phyloP scores from a whole-genome alignment of 2,113 vertebrate genomes.

The Pongo abelii region DNA sequence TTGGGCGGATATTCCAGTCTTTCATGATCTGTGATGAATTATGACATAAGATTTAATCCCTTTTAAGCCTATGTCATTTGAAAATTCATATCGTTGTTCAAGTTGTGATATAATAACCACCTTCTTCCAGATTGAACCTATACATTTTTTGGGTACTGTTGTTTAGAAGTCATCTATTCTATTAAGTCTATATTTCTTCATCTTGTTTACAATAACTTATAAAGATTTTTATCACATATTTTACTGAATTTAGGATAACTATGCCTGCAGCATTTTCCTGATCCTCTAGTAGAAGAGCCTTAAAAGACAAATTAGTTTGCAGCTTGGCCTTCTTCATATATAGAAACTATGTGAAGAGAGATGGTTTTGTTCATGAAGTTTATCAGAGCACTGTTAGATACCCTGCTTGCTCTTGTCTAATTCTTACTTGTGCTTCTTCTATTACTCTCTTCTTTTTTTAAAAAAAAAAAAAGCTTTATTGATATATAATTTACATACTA shows the following conservation, averaged over 20 bases:
- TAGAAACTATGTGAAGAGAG: conserved; percentile 3
- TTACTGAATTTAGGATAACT: conserved; percentile 22
- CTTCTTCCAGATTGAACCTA: neutral
- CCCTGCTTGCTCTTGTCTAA: neutral
- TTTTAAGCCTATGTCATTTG: conserved; percentile 23
- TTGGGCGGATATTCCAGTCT: neutral
- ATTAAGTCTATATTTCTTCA: conserved; percentile 16
- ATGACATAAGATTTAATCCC: neutral
- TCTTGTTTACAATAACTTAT: neutral
- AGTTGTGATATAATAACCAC: neutral
- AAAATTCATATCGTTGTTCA: conserved; percentile 12
- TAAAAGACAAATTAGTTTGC: conserved; percentile 1
- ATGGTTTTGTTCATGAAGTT: conserved; percentile 17
- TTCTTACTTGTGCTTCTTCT: neutral
- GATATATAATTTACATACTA: neutral
- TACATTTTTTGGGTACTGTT: conserved; percentile 10
- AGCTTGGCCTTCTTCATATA: neutral
- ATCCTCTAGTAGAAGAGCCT: neutral
- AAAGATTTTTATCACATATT: neutral
- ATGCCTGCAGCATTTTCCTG: neutral
- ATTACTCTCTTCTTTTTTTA: neutral
- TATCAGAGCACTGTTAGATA: conserved; percentile 14
- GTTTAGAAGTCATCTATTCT: conserved; percentile 4
- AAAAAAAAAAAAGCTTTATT: neutral
- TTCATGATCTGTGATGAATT: conserved; percentile 31